Percentiles rank a stretch among this genome's conserved stretches.
Evolutionary conservation across 2,888 invertebrate genomes (phyloP).

Genomic region (Trimorus sp.): DNA sequence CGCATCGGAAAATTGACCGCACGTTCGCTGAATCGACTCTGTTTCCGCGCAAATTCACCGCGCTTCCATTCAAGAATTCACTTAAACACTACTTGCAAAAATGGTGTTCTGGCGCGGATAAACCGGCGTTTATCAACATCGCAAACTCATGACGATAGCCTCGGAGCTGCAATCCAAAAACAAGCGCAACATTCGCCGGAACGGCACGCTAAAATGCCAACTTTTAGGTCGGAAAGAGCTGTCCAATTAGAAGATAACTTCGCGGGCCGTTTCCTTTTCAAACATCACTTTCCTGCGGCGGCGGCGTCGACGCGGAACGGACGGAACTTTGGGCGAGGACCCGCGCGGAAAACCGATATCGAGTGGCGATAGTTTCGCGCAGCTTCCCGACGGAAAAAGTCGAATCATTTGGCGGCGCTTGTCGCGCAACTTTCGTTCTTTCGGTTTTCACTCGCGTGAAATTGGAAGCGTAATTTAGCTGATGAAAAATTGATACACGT

Average conservation of each 20-base stretch:
- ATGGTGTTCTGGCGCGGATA: too few species aligned
- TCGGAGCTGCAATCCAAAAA: too few species aligned
- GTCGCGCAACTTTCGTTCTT: slow-evolving; percentile 51
- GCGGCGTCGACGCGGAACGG: slow-evolving; percentile 46
- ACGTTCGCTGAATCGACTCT: too few species aligned
- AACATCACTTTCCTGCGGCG: slow-evolving; percentile 63
- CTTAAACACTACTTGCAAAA: too few species aligned
- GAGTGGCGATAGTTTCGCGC: slow-evolving; percentile 32
- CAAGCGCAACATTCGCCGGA: background rate
- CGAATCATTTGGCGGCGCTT: slow-evolving; percentile 56
- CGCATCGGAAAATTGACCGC: too few species aligned
- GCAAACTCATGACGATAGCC: too few species aligned
- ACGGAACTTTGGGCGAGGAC: slow-evolving; percentile 39
- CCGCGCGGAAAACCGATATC: slow-evolving; percentile 46
- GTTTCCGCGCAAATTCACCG: too few species aligned
- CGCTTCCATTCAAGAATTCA: too few species aligned
- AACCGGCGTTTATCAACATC: too few species aligned
- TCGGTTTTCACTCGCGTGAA: slow-evolving; percentile 13
- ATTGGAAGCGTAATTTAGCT: slow-evolving; percentile 45
- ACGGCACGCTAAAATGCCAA: slow-evolving; percentile 32
- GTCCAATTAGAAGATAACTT: slow-evolving; percentile 64
- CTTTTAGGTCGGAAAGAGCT: slow-evolving; percentile 49
- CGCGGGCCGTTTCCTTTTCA: slow-evolving; percentile 48
- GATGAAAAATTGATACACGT: slow-evolving; percentile 41
- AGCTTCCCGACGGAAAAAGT: slow-evolving; percentile 40